A percentile compares a stretch with the other conserved stretches of the same genome.
These are phyloP conservation scores for Nerophis ophidion DNA, from an alignment of 2,113 vertebrate genomes.

Conservation along the genomic window DNA sequence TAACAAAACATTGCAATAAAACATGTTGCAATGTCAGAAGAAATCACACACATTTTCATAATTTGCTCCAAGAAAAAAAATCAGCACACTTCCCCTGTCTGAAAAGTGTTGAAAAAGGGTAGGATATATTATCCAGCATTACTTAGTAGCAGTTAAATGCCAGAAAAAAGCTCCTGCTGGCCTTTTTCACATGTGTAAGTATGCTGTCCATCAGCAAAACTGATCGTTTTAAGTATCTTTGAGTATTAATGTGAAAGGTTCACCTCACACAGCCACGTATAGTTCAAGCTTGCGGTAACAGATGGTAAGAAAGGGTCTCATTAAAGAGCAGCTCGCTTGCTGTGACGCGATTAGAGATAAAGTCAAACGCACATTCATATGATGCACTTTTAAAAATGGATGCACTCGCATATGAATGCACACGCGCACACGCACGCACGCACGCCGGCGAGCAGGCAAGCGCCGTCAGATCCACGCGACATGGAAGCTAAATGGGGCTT, in stretches of 20 bases:
- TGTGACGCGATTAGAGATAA: not conserved
- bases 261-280: conserved; percentile 1
- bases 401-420: conserved; percentile 1
- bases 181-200: not conserved
- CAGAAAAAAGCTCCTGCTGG: too few relatives aligned
- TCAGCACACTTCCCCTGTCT: too few relatives aligned
- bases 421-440: not conserved
- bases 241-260: not conserved
- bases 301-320: not conserved
- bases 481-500: not conserved
- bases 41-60: too few relatives aligned
- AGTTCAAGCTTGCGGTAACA: not conserved
- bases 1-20: too few relatives aligned
- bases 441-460: not conserved
- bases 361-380: not conserved
- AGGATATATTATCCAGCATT: too few relatives aligned
- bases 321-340: not conserved
- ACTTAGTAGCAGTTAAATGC: too few relatives aligned
- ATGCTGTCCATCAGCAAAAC: not conserved
- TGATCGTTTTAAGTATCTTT: not conserved
- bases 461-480: conserved; percentile 16
- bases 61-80: too few relatives aligned
- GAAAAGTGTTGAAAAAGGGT: too few relatives aligned
- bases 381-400: not conserved
- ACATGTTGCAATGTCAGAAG: too few relatives aligned